Evolutionary conservation across 2,113 vertebrate species (phyloP).

Genomic region (Pithys albifrons): DNA sequence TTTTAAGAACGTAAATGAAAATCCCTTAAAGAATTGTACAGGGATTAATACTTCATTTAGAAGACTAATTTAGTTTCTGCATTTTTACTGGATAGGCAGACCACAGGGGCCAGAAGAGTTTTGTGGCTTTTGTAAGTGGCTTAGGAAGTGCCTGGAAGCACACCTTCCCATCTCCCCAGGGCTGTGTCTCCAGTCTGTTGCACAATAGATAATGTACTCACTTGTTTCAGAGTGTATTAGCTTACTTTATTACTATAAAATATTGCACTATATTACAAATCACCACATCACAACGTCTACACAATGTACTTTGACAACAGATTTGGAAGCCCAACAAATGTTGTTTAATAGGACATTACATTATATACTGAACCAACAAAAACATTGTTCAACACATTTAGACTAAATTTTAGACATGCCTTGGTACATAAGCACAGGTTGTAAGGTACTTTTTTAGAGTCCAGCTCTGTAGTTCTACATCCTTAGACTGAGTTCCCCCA

Average conservation of each 20-base stretch:
- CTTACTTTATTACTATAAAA: slow-evolving; percentile 68
- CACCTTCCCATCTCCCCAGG: background rate
- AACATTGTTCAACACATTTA: slow-evolving; percentile 52
- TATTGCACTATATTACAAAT: slow-evolving; percentile 65
- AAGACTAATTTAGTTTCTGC: background rate
- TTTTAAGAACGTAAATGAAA: background rate
- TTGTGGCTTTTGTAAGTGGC: background rate
- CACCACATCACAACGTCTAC: slow-evolving; percentile 42
- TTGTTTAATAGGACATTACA: slow-evolving; percentile 65
- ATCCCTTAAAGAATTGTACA: background rate
- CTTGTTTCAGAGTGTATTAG: slow-evolving; percentile 58
- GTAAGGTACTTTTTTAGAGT: background rate
- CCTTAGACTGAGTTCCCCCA: background rate
- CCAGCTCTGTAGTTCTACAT: background rate
- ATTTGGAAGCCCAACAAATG: slow-evolving; percentile 45
- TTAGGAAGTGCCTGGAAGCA: slow-evolving; percentile 4
- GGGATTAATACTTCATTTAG: background rate
- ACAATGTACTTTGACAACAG: slow-evolving; percentile 60
- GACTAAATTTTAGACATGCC: slow-evolving; percentile 51
- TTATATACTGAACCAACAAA: slow-evolving; percentile 49
- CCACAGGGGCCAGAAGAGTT: background rate
- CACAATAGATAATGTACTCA: slow-evolving; percentile 68
- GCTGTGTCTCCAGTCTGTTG: slow-evolving; percentile 28
- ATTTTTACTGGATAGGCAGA: background rate
- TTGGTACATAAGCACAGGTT: slow-evolving; percentile 23